Base-by-base conservation (phyloP, 1,140 invertebrate genomes). In the Phenacoccus solenopsis region DNA sequence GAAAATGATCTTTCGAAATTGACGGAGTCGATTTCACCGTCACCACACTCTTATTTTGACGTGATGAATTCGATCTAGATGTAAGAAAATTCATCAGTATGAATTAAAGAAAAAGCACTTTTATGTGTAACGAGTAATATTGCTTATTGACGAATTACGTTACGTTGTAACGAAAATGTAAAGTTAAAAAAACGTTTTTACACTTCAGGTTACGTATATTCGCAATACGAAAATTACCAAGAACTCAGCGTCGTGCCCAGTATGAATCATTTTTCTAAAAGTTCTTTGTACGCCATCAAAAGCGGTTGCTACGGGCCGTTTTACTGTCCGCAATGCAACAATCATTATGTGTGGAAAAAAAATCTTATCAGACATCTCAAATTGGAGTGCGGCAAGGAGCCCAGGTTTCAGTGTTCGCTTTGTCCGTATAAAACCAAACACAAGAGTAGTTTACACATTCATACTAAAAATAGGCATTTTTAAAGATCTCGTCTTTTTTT, bases 381-480 rank as follows among this genome's bases (percentile, higher is more conserved):
- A 21, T 81, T 81, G 67, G 83, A 84, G 69, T 85, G 83, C 72
- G 82, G 82, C 30, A 81, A 82, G 57, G 78, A 79, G 61, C 82
- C 83, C 20, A 76, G 79, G 12, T 84, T 82, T 74, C 74, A 77
- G 30, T 84, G 83, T 73, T 78, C 78, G 0, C 74, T 80, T 24
- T 84, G 83, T 72, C 61, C 74, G 67, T 70, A 72, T 16, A 64
- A 69, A 0, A 72, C 70, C 28, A 73, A 71, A 25, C 77, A 78
- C 68, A 80, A 90, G 80, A 67, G 69, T n/a, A 71, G 80, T 70
- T 72, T 81, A 0, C 78, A 73, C 22, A 70, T 64, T 9, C 75
- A 76, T 69, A n/a, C 69, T 2, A 21, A 38, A 25, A 69, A 20
- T 49, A 71, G 72, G 13, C 80, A 82, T 64, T 64, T 24, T 32